Percentiles rank a stretch among this genome's conserved stretches.
Evolutionary conservation across 2,888 invertebrate genomes (phyloP).

Genomic region (Pheosia gnoma): DNA sequence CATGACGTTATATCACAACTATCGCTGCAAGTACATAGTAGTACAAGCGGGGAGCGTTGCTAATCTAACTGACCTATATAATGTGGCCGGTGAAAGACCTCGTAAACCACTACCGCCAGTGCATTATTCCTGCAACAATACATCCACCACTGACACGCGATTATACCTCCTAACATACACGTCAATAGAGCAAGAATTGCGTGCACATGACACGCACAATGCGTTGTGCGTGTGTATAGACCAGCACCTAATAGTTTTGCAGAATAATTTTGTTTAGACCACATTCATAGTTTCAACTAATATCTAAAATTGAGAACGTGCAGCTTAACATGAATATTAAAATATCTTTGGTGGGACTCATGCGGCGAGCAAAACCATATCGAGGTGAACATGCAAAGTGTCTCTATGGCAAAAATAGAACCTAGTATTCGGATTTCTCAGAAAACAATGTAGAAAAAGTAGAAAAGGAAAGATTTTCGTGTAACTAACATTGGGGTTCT

Average conservation of each 20-base stretch:
- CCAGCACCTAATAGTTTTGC: constrained; percentile 56
- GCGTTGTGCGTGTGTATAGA: constrained; percentile 38
- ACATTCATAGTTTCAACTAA: constrained; percentile 66
- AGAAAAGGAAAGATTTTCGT: too few relatives aligned
- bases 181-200: constrained; percentile 54
- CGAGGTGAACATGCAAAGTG: neutral
- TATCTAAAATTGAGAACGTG: constrained; percentile 61
- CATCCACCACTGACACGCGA: constrained; percentile 53
- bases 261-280: constrained; percentile 72
- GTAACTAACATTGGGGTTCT: too few relatives aligned
- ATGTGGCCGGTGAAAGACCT: constrained; percentile 81
- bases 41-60: constrained; percentile 62
- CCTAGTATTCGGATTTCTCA: too few relatives aligned
- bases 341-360: neutral
- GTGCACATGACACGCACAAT: constrained; percentile 39
- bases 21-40: constrained; percentile 33
- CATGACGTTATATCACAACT: constrained; percentile 26
- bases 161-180: constrained; percentile 56
- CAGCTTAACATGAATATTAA: constrained; percentile 18
- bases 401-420: too few relatives aligned
- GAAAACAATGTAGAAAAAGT: too few relatives aligned
- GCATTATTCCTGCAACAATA: constrained; percentile 80
- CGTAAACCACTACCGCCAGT: constrained; percentile 77
- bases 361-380: neutral
- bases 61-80: constrained; percentile 83